A percentile compares a stretch with the other conserved stretches of the same genome.
Conservation (phyloP, 2,113 vertebrate genomes). For the Saguinus midas region DNA sequence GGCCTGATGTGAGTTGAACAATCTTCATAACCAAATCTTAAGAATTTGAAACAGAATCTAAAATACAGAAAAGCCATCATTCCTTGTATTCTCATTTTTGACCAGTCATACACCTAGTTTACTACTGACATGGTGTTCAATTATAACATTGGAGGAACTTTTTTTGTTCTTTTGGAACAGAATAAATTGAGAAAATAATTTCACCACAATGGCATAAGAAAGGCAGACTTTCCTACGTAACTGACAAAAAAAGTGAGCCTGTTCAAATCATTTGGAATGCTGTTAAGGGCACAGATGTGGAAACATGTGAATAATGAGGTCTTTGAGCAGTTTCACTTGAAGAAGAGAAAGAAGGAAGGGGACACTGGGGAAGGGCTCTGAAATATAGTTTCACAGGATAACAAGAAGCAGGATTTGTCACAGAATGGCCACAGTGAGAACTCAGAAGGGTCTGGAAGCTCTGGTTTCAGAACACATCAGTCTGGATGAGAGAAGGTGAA, state of each 20-base stretch:
- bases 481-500: conserved; percentile 29
- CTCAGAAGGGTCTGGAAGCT: conserved; percentile 7
- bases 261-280: neutral
- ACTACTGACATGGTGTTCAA: neutral
- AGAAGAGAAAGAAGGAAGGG: conserved; percentile 14
- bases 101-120: neutral
- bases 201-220: neutral
- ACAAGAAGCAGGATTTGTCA: conserved; percentile 1
- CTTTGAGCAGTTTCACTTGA: conserved; percentile 28
- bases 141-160: neutral
- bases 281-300: neutral
- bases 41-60: neutral
- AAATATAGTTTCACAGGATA: conserved; percentile 11
- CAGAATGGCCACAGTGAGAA: neutral
- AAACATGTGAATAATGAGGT: conserved; percentile 54
- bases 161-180: neutral
- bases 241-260: neutral
- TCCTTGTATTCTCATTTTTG: neutral
- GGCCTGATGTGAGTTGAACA: neutral
- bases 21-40: neutral
- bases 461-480: neutral
- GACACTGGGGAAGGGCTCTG: neutral
- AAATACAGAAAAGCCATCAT: neutral
- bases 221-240: neutral
- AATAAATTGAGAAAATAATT: conserved; percentile 33